Percentiles rank a stretch among this genome's conserved stretches.
These are phyloP conservation scores for Drosophila lowei DNA, from an alignment of 1,140 invertebrate genomes.

Conservation along the genomic window DNA sequence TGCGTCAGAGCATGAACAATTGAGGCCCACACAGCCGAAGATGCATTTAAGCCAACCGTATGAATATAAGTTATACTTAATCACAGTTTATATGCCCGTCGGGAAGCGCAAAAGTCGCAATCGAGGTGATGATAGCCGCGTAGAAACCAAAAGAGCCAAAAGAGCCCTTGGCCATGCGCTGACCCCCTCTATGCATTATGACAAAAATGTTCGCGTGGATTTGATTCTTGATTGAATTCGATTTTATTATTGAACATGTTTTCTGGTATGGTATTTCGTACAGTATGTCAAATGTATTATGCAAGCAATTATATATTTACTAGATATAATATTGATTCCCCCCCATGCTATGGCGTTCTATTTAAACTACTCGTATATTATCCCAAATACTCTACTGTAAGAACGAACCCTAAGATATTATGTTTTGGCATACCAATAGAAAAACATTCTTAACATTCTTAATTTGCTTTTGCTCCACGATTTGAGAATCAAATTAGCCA, in stretches of 20 bases:
- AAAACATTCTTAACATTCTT: constrained; percentile 9
- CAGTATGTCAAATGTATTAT: constrained; percentile 62
- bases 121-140: constrained; percentile 1
- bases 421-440: constrained; percentile 27
- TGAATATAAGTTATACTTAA: constrained; percentile 51
- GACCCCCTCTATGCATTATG: background rate
- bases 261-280: constrained; percentile 36
- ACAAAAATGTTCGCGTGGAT: constrained; percentile 20
- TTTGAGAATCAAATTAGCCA: constrained; percentile 73
- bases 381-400: constrained; percentile 53
- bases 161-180: background rate
- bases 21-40: constrained; percentile 24
- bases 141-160: constrained; percentile 11
- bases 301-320: constrained; percentile 63
- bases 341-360: constrained; percentile 32
- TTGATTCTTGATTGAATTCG: constrained; percentile 55
- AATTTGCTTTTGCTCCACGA: constrained; percentile 54
- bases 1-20: constrained; percentile 82
- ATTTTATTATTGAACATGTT: constrained; percentile 63
- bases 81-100: constrained; percentile 32
- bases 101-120: background rate
- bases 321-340: constrained; percentile 51
- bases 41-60: constrained; percentile 61
- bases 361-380: constrained; percentile 40
- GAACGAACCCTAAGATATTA: constrained; percentile 44